Conservation (phyloP, 2,113 vertebrate species). For the Electrona antarctica region DNA sequence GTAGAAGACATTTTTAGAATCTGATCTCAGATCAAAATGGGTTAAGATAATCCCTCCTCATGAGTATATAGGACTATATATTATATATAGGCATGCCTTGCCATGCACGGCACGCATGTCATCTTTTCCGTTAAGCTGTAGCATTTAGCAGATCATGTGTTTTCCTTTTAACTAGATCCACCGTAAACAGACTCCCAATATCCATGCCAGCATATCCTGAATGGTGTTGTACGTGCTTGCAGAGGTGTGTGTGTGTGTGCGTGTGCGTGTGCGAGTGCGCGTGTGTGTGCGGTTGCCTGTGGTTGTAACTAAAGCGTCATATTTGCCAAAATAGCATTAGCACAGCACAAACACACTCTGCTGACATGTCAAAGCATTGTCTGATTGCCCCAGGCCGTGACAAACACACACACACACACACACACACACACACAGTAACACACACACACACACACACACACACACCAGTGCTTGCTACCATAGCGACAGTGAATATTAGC, state of each 20-base stretch:
- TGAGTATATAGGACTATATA: not conserved
- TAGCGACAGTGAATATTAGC: conserved; percentile 10
- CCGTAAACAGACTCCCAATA: not conserved
- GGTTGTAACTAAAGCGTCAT: not conserved
- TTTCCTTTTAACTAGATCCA: not conserved
- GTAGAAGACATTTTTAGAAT: too few species aligned
- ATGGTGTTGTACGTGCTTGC: not conserved
- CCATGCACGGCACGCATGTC: not conserved
- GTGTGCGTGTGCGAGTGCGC: not conserved
- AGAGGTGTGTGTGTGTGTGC: not conserved
- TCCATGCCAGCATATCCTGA: not conserved
- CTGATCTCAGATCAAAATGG: too few species aligned
- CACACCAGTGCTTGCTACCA: conserved; percentile 13
- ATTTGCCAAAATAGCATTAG: not conserved
- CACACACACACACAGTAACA: conserved; percentile 10
- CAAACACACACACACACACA: not conserved
- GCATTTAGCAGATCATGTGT: too few species aligned
- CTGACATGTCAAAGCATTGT: conserved; percentile 2
- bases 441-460: conserved; percentile 12
- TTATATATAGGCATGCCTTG: not conserved
- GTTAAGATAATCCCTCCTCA: not conserved
- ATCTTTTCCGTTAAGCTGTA: not conserved
- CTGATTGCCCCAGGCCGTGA: not conserved
- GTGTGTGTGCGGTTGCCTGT: not conserved
- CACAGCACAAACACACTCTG: not conserved